A percentile compares a stretch with the other conserved stretches of the same genome.
Evolutionary conservation across 2,888 invertebrate species (phyloP).

Genomic region (Rotaria socialis): DNA sequence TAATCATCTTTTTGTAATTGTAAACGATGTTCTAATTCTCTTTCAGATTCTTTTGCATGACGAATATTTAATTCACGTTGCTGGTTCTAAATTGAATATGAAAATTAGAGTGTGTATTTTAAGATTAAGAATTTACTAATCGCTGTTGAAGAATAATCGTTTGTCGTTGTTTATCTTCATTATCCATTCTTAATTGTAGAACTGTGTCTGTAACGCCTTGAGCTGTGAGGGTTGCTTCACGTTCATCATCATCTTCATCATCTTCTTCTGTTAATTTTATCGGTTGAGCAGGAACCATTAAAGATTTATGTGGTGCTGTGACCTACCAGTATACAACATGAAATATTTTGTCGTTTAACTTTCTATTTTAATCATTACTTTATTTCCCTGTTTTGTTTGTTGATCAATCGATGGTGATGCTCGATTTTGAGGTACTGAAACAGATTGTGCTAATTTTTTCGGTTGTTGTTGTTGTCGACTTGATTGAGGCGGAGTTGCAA

Average conservation of each 20-base stretch:
- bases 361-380: no score
- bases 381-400: background rate
- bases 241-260: no score
- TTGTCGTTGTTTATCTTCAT: conserved; percentile 21
- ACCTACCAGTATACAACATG: no score
- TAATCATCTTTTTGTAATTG: conserved; percentile 59
- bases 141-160: background rate
- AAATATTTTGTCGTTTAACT: no score
- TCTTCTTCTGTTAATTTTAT: background rate
- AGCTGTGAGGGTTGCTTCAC: no score
- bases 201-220: no score
- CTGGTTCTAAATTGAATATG: conserved; percentile 53
- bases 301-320: no score
- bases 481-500: background rate
- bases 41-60: conserved; percentile 58
- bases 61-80: conserved; percentile 59
- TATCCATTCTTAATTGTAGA: background rate
- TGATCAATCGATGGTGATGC: background rate
- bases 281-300: background rate
- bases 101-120: no score
- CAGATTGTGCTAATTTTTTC: background rate
- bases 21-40: conserved; percentile 57
- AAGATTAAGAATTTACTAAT: background rate
- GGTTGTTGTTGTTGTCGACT: background rate
- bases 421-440: background rate